Evolutionary conservation across 2,888 invertebrate genomes (phyloP).

Genomic region (Callosobruchus maculatus): DNA sequence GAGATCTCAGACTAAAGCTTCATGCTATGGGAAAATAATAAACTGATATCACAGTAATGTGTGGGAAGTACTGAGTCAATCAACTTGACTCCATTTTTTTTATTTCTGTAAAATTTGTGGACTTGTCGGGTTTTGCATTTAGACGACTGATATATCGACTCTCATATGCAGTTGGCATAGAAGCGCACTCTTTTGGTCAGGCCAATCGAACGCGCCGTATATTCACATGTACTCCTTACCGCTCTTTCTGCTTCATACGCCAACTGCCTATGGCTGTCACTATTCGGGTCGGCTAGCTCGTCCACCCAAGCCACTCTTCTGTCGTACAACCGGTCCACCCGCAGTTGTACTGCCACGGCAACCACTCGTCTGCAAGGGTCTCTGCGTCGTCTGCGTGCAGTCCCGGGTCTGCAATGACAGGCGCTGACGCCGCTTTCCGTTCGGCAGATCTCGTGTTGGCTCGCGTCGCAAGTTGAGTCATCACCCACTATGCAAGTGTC

Average conservation of each 20-base stretch:
- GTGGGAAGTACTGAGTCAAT: too few relatives aligned
- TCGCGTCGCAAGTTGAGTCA: conserved; percentile 83
- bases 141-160: too few relatives aligned
- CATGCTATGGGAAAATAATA: too few relatives aligned
- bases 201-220: too few relatives aligned
- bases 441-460: conserved; percentile 82
- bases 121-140: too few relatives aligned
- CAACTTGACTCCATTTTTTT: too few relatives aligned
- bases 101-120: too few relatives aligned
- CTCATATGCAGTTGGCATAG: too few relatives aligned
- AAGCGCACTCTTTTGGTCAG: too few relatives aligned
- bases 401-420: conserved; percentile 81
- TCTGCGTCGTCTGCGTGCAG: conserved; percentile 65
- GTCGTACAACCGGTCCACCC: conserved; percentile 81
- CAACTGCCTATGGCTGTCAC: conserved; percentile 77
- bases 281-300: conserved; percentile 69
- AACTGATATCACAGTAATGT: too few relatives aligned
- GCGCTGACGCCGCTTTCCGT: conserved; percentile 86
- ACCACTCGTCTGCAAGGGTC: conserved; percentile 77
- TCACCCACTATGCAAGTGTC: conserved; percentile 94
- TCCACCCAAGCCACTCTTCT: conserved; percentile 74
- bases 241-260: conserved; percentile 85
- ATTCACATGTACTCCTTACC: conserved; percentile 68
- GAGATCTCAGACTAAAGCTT: too few relatives aligned
- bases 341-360: conserved; percentile 72